Evolutionary conservation across 2,888 invertebrate genomes (phyloP), one percentile per base, ranked within the genome.

Genomic region (Polydrusus cervinus): DNA sequence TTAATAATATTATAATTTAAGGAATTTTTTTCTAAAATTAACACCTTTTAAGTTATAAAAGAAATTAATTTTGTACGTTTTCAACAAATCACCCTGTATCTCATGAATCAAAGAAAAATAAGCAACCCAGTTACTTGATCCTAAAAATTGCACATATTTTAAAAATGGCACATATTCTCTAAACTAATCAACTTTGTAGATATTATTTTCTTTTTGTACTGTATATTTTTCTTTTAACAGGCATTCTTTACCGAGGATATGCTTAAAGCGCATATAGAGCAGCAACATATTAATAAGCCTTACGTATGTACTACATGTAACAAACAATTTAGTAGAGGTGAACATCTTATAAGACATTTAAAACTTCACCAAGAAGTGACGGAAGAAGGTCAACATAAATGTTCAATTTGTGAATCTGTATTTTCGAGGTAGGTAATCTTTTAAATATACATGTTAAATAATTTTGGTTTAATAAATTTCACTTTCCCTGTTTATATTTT

Each of bases 281-380:
- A 87, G 71, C 86, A 87, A 74, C 87, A 87, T 77, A 84, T 87
- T 38, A 86, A 87, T 75, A 86, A 86, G 73, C 87, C 87, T 3
- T 88, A 87, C 78, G 83, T 85, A 11, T 88, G 88, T 77, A 87
- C 85, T 3, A 83, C 85, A 30, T 88, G 88, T 79, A 84, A 86
- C 73, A 87, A 86, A 74, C 85, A 85, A 18, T 88, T 87, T 77
- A 84, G 83, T 71, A 81, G 87, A 70, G 87, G 87, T 3, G 88
- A 88, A 78, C 87, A 87, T 79, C 81, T 87, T n/a, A 88, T 88
- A 71, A 80, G 87, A 43, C 88, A 88, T 80, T 80, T 88, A 25
- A 87, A 87, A 78, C 82, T 85, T 8, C 87, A 88, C 77, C 83
- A 86, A 71, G 81, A 79, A 61, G 72, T 76, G 47, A 79, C 79